Evolutionary conservation across 2,113 vertebrate species (phyloP), one percentile per base, ranked within the genome.

Genomic region (Irena cyanogastra): DNA sequence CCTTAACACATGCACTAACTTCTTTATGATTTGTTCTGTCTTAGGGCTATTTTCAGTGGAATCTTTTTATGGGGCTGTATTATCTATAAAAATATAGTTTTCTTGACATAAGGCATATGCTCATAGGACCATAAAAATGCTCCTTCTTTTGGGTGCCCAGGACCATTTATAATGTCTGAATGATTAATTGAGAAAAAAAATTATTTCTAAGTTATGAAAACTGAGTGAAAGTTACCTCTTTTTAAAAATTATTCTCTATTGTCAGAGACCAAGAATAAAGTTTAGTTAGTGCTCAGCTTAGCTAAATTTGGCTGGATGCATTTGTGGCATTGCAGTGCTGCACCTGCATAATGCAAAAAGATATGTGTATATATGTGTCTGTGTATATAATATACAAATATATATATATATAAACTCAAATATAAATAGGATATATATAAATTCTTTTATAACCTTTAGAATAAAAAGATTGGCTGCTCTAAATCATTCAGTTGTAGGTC

Each of bases 1-100:
- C 70, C 97, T 97, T 97, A 96, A 85, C 83, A 95, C 91, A 93
- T 93, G 72, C 79, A 90, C 89, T 93, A 94, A 97, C 84, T 96
- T 97, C 95, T 94, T 87, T 83, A 65, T 93, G 85, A 96, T 96
- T 94, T 97, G 59, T 96, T 94, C 94, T 96, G 30, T 94, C 90
- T 95, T 83, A 91, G 52, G 82, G 87, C 83, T 97, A 83, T 89
- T 95, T 97, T 82, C 90, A 84, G 80, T 3, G 3, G 90, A 80
- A 85, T 97, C 95, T 97, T 96, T 84, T 87, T 81, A 76, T 93
- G 80, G 60, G 83, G 80, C 65, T 87, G 81, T 84, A 87, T 91
- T 91, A 59, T 79, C 22, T 87, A 95, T 69, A 83, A 89, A 97
- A 97, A 95, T 84, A 95, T 4, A 54, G 69, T 93, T 97, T 97